A percentile compares a stretch with the other conserved stretches of the same genome.
Evolutionary conservation across 2,113 vertebrate genomes (phyloP).

Genomic region (Sakesphorus luctuosus): DNA sequence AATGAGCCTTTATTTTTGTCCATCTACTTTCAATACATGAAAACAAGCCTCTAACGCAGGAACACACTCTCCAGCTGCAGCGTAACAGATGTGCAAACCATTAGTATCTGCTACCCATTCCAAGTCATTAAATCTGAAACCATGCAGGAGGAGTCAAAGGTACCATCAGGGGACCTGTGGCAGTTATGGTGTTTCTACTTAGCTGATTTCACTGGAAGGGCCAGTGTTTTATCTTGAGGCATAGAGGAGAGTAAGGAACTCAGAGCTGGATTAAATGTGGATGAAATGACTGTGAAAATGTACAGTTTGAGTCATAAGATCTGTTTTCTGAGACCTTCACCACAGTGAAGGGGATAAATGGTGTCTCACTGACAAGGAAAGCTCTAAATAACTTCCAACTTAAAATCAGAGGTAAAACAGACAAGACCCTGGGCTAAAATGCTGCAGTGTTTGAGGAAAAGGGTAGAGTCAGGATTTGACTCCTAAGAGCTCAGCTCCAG

Average conservation of each 20-base stretch:
- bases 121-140: constrained; percentile 62
- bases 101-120: constrained; percentile 67
- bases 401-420: neutral
- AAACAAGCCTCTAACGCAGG: neutral
- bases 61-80: constrained; percentile 47
- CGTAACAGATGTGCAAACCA: constrained; percentile 68
- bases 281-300: neutral
- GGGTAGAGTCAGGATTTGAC: neutral
- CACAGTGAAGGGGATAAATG: neutral
- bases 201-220: constrained; percentile 15
- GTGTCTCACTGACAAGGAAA: neutral
- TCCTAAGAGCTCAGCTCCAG: neutral
- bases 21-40: neutral
- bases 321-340: neutral
- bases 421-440: neutral
- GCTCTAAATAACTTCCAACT: neutral
- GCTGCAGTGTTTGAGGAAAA: neutral
- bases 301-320: neutral
- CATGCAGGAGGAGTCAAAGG: constrained; percentile 51
- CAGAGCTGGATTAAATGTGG: neutral
- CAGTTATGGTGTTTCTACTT: constrained; percentile 28
- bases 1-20: constrained; percentile 51
- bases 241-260: neutral
- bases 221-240: neutral
- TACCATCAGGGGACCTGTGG: constrained; percentile 49